Evolutionary conservation across 1,140 invertebrate species (phyloP).

Genomic region (Orchestia grillus): DNA sequence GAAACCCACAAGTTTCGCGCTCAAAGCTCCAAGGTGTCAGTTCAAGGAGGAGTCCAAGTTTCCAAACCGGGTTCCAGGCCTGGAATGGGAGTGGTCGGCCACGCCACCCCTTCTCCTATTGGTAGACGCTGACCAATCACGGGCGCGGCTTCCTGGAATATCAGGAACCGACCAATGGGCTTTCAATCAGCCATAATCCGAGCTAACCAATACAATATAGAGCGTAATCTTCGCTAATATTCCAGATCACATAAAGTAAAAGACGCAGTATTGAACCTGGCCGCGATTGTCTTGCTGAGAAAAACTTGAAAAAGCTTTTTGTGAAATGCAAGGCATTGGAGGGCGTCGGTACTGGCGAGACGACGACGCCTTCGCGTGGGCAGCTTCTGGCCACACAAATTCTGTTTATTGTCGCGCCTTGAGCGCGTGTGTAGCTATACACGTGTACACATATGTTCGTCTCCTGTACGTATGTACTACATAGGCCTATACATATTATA

Average conservation of each 20-base stretch:
- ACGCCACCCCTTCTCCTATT: neutral
- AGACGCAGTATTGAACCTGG: constrained; percentile 18
- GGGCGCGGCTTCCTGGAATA: neutral
- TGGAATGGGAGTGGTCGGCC: neutral
- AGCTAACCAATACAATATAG: constrained; percentile 52
- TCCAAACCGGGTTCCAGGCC: too few relatives aligned
- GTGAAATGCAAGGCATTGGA: neutral
- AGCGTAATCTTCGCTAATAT: constrained; percentile 48
- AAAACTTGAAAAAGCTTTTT: neutral
- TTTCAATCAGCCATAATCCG: constrained; percentile 20
- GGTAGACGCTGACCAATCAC: neutral
- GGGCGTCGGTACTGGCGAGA: too few relatives aligned
- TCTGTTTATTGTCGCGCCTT: too few relatives aligned
- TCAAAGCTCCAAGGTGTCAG: neutral
- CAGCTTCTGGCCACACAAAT: too few relatives aligned
- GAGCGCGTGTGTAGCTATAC: too few relatives aligned
- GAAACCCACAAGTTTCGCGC: neutral
- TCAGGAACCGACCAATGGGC: constrained; percentile 9
- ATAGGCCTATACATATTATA: too few relatives aligned
- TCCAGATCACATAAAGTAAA: constrained; percentile 52
- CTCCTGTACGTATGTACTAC: too few relatives aligned
- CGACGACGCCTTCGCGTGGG: too few relatives aligned
- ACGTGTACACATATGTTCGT: too few relatives aligned
- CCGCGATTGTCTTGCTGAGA: neutral
- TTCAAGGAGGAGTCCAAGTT: neutral